These are phyloP conservation scores for Colostygia pectinataria DNA, from an alignment of 2,888 invertebrate species.

Conservation along the genomic window DNA sequence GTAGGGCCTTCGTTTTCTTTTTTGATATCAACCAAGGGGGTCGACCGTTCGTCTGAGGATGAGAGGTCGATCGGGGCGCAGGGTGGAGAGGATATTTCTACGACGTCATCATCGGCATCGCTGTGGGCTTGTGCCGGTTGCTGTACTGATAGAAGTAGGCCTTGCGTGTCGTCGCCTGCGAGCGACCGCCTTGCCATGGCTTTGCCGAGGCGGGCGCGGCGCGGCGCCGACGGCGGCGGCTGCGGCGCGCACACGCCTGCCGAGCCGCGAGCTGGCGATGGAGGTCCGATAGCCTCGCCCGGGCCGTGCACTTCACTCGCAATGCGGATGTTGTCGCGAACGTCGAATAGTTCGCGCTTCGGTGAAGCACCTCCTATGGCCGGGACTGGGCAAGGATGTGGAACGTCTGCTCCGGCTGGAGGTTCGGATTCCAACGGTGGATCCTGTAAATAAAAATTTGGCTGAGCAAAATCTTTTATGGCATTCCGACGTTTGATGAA, in stretches of 20 bases:
- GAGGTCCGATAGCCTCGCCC: slow-evolving; percentile 80
- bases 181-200: slow-evolving; percentile 86
- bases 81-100: slow-evolving; percentile 74
- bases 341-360: slow-evolving; percentile 69
- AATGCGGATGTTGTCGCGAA: slow-evolving; percentile 65
- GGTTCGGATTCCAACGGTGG: slow-evolving; percentile 69
- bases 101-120: slow-evolving; percentile 78
- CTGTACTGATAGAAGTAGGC: slow-evolving; percentile 66
- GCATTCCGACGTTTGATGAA: neutral
- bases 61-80: slow-evolving; percentile 76
- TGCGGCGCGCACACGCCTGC: slow-evolving; percentile 86
- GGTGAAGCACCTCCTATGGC: slow-evolving; percentile 75
- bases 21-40: slow-evolving; percentile 72
- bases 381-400: slow-evolving; percentile 67
- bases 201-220: slow-evolving; percentile 80
- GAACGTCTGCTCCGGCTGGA: slow-evolving; percentile 67
- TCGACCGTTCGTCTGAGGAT: slow-evolving; percentile 74
- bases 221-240: slow-evolving; percentile 73
- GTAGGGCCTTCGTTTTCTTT: slow-evolving; percentile 77
- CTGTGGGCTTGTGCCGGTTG: slow-evolving; percentile 62
- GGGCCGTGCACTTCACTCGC: slow-evolving; percentile 62
- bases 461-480: neutral
- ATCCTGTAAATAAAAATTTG: slow-evolving; percentile 50
- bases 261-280: slow-evolving; percentile 87
- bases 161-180: slow-evolving; percentile 79